Evolutionary conservation across 92 coral and sea anemone species (phyloP).

Genomic region (Zoanthus gigantus): DNA sequence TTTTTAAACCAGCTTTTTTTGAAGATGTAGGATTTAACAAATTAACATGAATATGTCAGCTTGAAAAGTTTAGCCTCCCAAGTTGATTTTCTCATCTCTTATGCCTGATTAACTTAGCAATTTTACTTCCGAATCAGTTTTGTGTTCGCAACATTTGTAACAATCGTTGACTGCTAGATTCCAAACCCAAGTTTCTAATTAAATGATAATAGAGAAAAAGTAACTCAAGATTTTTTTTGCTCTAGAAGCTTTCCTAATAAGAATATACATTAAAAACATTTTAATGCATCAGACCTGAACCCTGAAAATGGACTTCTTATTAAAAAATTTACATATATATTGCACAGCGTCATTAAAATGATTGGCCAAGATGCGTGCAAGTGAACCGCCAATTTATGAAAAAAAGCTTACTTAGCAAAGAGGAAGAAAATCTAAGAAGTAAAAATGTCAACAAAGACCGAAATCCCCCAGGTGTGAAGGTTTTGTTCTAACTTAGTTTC

Average conservation of each 20-base stretch:
- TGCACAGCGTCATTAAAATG: constrained; percentile 8
- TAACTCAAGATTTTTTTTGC: not conserved
- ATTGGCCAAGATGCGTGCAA: constrained; percentile 15
- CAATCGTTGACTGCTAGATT: not conserved
- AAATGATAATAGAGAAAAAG: not conserved
- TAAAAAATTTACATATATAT: constrained; percentile 32
- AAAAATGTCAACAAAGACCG: constrained; percentile 38
- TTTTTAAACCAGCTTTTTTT: not conserved
- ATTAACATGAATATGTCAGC: not conserved
- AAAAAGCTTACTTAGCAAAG: constrained; percentile 13
- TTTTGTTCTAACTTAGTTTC: constrained; percentile 41
- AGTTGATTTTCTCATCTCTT: not conserved
- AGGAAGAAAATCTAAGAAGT: constrained; percentile 31
- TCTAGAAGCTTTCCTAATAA: not conserved
- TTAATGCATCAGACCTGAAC: not conserved
- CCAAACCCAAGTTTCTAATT: not conserved
- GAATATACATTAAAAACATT: not conserved
- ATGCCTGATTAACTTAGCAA: not conserved
- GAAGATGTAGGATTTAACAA: not conserved
- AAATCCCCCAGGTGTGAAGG: constrained; percentile 45
- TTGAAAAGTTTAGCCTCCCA: too few relatives aligned
- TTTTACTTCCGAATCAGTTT: not conserved
- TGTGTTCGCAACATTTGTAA: not conserved
- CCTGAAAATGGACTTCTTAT: not conserved
- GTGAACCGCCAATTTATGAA: constrained; percentile 36